Evolutionary conservation across 2,113 vertebrate genomes (phyloP), one percentile per base, ranked within the genome.

Genomic region (Cinclus cinclus): DNA sequence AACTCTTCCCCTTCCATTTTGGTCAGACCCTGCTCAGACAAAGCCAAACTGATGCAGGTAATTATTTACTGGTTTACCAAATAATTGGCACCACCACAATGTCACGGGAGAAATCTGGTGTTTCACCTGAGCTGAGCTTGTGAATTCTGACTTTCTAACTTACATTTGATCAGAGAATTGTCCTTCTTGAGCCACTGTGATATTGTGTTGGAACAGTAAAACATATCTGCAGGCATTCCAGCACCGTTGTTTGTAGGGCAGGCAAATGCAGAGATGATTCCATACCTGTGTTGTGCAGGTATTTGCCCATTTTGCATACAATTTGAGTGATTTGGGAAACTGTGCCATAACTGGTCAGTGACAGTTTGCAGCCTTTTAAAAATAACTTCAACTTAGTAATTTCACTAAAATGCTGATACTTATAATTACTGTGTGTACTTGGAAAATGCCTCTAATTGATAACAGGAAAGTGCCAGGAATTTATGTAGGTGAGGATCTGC

Each of bases 391-490:
- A 33, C 9, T 76, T 55, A 55, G 46, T 58, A 3, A 53, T 87
- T 83, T 94, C 83, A 47, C 55, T 80, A 82, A 87, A 91, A 95
- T 83, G 55, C 25, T 87, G 52, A 85, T 82, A 89, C 53, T 84
- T 82, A 15, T 64, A 65, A 89, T 92, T 23, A 82, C 42, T 20
- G 64, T 79, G 49, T 82, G 52, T n/a, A 49, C 56, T 87, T 89
- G 46, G 52, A 85, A 92, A 73, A 82, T 30, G 49, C 18, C 39
- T 91, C 28, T 70, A 53, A 90, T 73, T 83, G 62, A 46, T 69
- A 79, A 46, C 6, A 25, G 53, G 49, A 46, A 84, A 73, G 53
- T 0, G 0, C 83, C 53, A 94, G 83, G 23, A 82, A 31, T 65
- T 92, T 69, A 50, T 83, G 31, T 65, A 59, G 73, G 33, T 85